These are phyloP conservation scores for Trissolcus japonicus DNA, from an alignment of 2,888 invertebrate species.

Conservation along the genomic window DNA sequence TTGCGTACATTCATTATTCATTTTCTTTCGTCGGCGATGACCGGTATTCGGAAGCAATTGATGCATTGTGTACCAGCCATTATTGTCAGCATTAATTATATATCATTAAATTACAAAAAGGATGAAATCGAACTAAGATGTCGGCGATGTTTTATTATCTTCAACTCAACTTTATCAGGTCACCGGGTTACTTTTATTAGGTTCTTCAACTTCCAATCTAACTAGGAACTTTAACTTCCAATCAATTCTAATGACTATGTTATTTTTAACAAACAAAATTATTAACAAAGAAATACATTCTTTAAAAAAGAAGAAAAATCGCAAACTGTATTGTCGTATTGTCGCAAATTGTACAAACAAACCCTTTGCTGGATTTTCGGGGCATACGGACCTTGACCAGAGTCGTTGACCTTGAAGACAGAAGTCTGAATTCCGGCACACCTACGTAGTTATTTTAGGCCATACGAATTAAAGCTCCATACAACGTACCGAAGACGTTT, in stretches of 20 bases:
- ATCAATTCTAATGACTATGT: background rate
- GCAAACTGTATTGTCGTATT: too few species aligned
- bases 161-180: too few species aligned
- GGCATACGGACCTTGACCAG: conserved; percentile 37
- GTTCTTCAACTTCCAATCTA: conserved; percentile 32
- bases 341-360: background rate
- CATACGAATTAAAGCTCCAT: conserved; percentile 59
- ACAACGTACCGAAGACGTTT: conserved; percentile 70
- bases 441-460: conserved; percentile 62
- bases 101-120: conserved; percentile 12
- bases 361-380: conserved; percentile 3
- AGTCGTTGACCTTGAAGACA: conserved; percentile 58
- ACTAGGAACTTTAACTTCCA: background rate
- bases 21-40: conserved; percentile 27
- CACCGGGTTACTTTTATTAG: background rate
- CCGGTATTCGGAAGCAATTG: conserved; percentile 25
- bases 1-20: conserved; percentile 31
- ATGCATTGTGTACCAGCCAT: conserved; percentile 12
- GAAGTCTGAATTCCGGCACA: conserved; percentile 47
- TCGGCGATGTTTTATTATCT: too few species aligned
- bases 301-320: too few species aligned
- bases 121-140: conserved; percentile 12
- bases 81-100: conserved; percentile 30
- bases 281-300: background rate
- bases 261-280: background rate